Base-by-base conservation (phyloP, 2,888 invertebrate species). In the Podabrus alpinus region DNA sequence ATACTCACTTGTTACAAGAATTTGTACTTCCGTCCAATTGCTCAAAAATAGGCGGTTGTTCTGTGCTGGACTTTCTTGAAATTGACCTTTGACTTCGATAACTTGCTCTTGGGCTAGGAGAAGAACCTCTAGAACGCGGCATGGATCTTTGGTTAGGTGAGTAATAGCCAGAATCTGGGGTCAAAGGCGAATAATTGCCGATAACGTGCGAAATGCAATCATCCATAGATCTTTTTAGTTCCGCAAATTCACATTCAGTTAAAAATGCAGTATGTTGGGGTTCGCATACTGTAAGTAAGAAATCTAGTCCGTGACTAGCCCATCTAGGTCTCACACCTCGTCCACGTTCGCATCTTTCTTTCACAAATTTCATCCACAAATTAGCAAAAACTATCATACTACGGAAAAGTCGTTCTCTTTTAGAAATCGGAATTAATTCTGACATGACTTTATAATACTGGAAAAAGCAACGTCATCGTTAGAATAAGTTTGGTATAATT, bases 291-390 rank as follows among this genome's bases (percentile, higher is more conserved):
- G 93, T 89, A 86, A 94, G 92, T 1, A 97, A 89, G 86, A 96
- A 97, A 83, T 97, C 97, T 70, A 97, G 85, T 0, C 97, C 97
- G 84, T 95, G 95, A 83, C 92, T 92, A 3, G 97, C 96, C 97
- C 97, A 97, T 83, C 96, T 90, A 0, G 96, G 95, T 17, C 95
- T 87, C 80, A 94, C 89, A 0, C 96, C 96, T 5, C 95, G 89
- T 0, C 95, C 95, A 0, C 93, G 87, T 77, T 97, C 97, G 85
- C 96, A 97, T 15, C 94, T 90, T 82, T 93, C 92, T 79, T 92
- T 91, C 1, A 96, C 96, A 86, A 97, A 97, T 73, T 90, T 90
- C 95, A 97, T 97, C 97, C 97, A 97, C 84, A 94, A 91, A 81
- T 91, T 90, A 10, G 94, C 94, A 85, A 95, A 94, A 59, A 89